Base-by-base conservation (phyloP, 2,797 vertebrate species). In the Sebastes flavidus region DNA sequence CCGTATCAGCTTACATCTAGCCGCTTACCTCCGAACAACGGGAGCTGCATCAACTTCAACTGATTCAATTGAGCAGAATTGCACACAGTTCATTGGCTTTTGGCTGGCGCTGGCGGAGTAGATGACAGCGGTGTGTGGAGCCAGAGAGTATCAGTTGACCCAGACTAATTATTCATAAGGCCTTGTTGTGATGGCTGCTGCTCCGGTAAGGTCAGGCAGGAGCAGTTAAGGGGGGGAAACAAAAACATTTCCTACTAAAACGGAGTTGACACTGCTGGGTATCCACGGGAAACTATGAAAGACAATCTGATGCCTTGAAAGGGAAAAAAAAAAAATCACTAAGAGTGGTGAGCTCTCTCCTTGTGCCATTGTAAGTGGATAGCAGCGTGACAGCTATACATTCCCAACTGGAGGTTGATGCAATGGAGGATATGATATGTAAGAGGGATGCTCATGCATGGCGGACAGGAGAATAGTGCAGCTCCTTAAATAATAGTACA, bases 111-210 rank as follows among this genome's bases (percentile, higher is more conserved):
- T 75, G 42, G 82, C 75, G 13, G 84, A 82, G 72, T 60, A 72
- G 86, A 94, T 89, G 89, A 88, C 90, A 87, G 86, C 32, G 4
- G 78, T 83, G 88, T 77, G 84, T 65, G 74, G 87, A 87, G 90
- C 85, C 58, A 65, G 66, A 83, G 89, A 92, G 92, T 93, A 94
- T 93, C 90, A 85, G 92, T 88, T 94, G 89, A 93, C 90, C 88
- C 78, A 83, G 90, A 85, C 91, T 92, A 93, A 93, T 94, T 93
- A 93, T 93, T 93, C 93, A 94, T 88, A 82, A 88, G 90, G 90
- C 81, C 86, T 87, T 94, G 90, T 94, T 93, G 84, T 92, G 91
- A 91, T 80, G 90, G 89, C 88, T 92, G 89, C 85, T 86, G 84
- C 83, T 80, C 76, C 13, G 12, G 75, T 84, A 59, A 86, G 92